Evolutionary conservation across 2,113 vertebrate species (phyloP).

Genomic region (Pelobates fuscus): DNA sequence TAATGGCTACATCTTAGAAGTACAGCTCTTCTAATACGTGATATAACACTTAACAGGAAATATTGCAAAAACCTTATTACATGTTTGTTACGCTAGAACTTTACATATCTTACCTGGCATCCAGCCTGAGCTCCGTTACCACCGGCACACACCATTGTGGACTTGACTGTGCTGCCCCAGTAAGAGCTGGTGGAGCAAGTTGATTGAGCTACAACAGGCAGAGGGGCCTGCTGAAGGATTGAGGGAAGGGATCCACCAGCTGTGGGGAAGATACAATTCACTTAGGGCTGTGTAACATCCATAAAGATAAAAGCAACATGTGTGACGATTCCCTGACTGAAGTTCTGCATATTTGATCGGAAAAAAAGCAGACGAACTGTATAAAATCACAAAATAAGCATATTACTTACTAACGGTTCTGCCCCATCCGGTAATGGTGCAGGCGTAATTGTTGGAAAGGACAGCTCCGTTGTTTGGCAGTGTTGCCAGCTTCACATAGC

Average conservation of each 20-base stretch:
- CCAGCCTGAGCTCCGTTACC: constrained; percentile 71
- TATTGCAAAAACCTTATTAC: no score
- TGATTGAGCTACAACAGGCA: constrained; percentile 73
- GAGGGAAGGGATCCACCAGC: constrained; percentile 77
- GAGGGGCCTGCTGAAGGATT: constrained; percentile 79
- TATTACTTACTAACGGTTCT: constrained; percentile 80
- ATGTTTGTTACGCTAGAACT: no score
- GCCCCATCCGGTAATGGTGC: constrained; percentile 90
- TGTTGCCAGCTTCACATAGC: constrained; percentile 69
- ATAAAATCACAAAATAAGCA: no score
- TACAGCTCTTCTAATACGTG: no score
- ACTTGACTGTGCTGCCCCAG: constrained; percentile 83
- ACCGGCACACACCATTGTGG: constrained; percentile 85
- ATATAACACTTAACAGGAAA: no score
- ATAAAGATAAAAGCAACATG: no score
- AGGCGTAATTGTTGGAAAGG: constrained; percentile 77
- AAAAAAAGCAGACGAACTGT: no score
- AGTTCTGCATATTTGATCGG: neutral
- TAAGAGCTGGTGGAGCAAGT: constrained; percentile 75
- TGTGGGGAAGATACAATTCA: constrained; percentile 57
- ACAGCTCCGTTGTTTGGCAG: constrained; percentile 71
- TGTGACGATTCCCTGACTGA: no score
- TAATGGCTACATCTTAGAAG: no score
- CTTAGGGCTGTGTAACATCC: no score
- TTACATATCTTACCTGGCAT: constrained; percentile 80